Evolutionary conservation across 2,113 vertebrate genomes (phyloP).

Genomic region (Girardinichthys multiradiatus): DNA sequence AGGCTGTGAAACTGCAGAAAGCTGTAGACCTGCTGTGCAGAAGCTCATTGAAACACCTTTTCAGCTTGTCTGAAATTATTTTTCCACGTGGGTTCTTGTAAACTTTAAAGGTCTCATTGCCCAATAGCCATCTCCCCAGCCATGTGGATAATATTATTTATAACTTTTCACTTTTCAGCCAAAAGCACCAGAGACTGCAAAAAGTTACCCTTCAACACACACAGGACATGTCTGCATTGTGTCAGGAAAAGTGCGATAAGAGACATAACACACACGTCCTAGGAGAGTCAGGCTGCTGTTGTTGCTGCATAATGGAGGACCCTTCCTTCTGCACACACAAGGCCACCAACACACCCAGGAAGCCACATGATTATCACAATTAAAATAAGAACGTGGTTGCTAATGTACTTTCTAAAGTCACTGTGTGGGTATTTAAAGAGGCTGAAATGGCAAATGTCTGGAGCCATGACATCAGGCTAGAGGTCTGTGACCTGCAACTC

Average conservation of each 20-base stretch:
- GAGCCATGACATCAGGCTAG: neutral
- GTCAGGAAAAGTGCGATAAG: constrained; percentile 53
- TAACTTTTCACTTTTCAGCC: constrained; percentile 38
- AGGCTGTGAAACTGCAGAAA: constrained; percentile 37
- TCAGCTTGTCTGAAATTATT: constrained; percentile 24
- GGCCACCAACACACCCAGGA: constrained; percentile 33
- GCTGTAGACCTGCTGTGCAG: constrained; percentile 23
- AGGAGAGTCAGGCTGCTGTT: constrained; percentile 38
- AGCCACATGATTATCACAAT: constrained; percentile 38
- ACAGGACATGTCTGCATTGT: constrained; percentile 18
- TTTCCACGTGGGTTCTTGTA: constrained; percentile 24
- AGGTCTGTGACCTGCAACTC: neutral
- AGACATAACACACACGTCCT: constrained; percentile 51
- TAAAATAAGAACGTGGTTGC: constrained; percentile 27
- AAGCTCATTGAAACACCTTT: constrained; percentile 24
- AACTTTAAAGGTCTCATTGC: constrained; percentile 51
- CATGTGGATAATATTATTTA: constrained; percentile 47
- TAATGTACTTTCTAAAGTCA: constrained; percentile 9
- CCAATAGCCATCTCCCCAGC: constrained; percentile 31
- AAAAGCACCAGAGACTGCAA: neutral
- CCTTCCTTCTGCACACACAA: neutral
- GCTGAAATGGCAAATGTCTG: neutral
- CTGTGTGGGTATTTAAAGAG: neutral
- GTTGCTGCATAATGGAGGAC: constrained; percentile 5
- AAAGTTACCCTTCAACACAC: constrained; percentile 8